Base-by-base conservation (phyloP, 2,888 invertebrate species). In the Hyles lineata region DNA sequence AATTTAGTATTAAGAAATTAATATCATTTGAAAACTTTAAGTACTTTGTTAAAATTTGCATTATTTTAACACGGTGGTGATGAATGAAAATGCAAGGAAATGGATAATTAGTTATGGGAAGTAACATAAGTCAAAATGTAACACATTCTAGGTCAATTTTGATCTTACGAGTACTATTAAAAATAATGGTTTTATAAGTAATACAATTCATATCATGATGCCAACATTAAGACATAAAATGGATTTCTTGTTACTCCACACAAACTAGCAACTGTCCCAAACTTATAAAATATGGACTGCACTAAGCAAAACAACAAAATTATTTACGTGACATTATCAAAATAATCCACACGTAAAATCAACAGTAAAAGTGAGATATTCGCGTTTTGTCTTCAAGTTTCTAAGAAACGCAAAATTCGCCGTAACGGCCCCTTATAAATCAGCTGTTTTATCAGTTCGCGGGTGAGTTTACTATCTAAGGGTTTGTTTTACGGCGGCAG, bases 401-500 rank as follows among this genome's bases (percentile, higher is more conserved):
- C 77, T 76, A 74, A 74, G 77, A 72, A 77, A 81, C 82, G 78
- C 81, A 79, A 85, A 82, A 82, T 85, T 84, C 85, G 84, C 81
- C 76, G 76, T 77, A 77, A 82, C 78, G 83, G 82, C 86, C 35
- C 67, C 23, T 50, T 88, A 90, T 91, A 91, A 91, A 90, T 90
- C 89, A 87, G 87, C 88, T 86, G 82, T 84, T 86, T 88, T 90
- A 90, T 90, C 91, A 87, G 87, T 87, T 84, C 83, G 85, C 76
- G 82, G 82, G 74, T 82, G 90, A 89, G 77, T 89, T 89, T 86
- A 85, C 82, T 87, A 88, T 88, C 87, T 86, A 77, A 84, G 81
- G 83, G 85, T 84, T 89, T 87, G 85, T 86, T 89, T 89, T 88
- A 87, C 84, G 84, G 79, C 78, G 80, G 78, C 79, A 78, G 78